phyloP scores from a whole-genome alignment of 2,888 invertebrate genomes.

The Osedax fenrisi region DNA sequence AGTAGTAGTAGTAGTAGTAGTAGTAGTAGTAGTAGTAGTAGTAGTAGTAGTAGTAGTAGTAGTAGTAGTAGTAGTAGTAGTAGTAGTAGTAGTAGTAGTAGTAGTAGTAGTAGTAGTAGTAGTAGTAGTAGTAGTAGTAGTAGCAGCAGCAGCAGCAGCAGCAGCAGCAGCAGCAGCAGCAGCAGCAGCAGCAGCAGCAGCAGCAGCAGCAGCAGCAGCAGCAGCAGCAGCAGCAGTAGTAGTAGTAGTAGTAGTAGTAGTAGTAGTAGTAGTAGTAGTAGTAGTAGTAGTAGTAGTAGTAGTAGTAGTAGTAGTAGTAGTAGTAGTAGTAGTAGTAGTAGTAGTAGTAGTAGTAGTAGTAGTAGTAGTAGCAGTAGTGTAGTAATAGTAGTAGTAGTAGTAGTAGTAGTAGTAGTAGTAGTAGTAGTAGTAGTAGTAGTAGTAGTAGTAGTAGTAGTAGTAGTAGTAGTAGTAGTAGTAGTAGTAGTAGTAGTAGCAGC shows the following conservation, averaged over 20 bases:
- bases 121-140: slow-evolving; percentile 27
- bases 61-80: slow-evolving; percentile 26
- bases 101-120: slow-evolving; percentile 26
- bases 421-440: slow-evolving; percentile 22
- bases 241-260: slow-evolving; percentile 16
- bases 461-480: slow-evolving; percentile 22
- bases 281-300: slow-evolving; percentile 26
- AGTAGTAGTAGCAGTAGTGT: slow-evolving; percentile 25
- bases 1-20: slow-evolving; percentile 15
- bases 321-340: slow-evolving; percentile 26
- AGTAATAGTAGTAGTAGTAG: too few species aligned
- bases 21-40: slow-evolving; percentile 19
- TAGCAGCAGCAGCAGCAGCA: slow-evolving; percentile 18
- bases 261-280: slow-evolving; percentile 23
- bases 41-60: slow-evolving; percentile 23
- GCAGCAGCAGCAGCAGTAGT: too few species aligned
- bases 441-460: slow-evolving; percentile 23
- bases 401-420: slow-evolving; percentile 23
- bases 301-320: slow-evolving; percentile 26
- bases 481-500: slow-evolving; percentile 22
- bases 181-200: too few species aligned
- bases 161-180: too few species aligned
- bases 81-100: slow-evolving; percentile 27
- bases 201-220: too few species aligned
- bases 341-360: slow-evolving; percentile 26